Base-by-base conservation (phyloP, 35 echinoderm and acorn worm species). In the Chiridota heheva region DNA sequence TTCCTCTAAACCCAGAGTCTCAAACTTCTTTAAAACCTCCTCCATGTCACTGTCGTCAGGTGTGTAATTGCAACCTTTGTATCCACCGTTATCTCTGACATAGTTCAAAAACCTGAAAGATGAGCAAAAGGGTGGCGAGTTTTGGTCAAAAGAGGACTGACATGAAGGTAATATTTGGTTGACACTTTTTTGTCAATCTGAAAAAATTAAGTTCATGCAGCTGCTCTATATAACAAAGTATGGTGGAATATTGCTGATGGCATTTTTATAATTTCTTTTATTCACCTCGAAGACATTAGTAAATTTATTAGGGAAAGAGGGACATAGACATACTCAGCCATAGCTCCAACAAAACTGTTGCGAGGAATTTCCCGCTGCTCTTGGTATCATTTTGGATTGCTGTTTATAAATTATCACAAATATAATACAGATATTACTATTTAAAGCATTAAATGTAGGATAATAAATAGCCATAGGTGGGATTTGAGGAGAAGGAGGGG, bases 61-160 rank as follows among this genome's bases (percentile, higher is more conserved):
- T 53, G 40, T 69, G 58, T 69, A 87, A 44, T 79, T 42, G 67
- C 85, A 87, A 69, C 85, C 85, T 22, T 40, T 79, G 85, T 87
- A 87, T n/a, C 53, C 85, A 53, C 58, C 58, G 18, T 87, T 80
- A 42, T 81, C 42, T 15, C 68, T 36, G 43, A 73, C 78, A 60
- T 81, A 70, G 18, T 44, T 28, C 60, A 87, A 61, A 63, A 81
- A 53, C 27, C 84, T 87, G 6, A 6, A 24, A 48, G 25, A 44
- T 38, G 48, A 42, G 58, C 3, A 51, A 56, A 3, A 13, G 24
- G 27, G 28, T 42, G 0, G 13, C 17, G 13, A 26, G 28, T 12
- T 13, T 20, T 30, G 29, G 13, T 16, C 33, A n/a, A 13, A n/a
- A n/a, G 28, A 20, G 13, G 29, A 1, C 13, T 20, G 13, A 30